A percentile compares a stretch with the other conserved stretches of the same genome.
phyloP scores from a whole-genome alignment of 2,113 vertebrate species.

The Nothocercus julius region DNA sequence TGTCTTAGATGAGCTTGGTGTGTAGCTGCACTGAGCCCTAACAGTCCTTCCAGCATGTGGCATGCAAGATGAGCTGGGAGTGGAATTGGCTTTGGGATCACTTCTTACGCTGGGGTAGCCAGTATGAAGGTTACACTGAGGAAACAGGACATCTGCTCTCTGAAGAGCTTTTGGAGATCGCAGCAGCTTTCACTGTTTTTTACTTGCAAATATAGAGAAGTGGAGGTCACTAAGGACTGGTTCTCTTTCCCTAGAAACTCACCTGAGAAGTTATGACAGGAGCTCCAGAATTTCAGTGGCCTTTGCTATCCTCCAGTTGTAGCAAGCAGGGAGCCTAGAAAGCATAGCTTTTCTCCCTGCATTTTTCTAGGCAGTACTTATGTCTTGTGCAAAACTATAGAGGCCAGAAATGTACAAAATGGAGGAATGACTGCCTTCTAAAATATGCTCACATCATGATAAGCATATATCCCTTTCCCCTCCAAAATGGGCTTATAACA shows the following conservation, averaged over 20 bases:
- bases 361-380: neutral
- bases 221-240: neutral
- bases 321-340: neutral
- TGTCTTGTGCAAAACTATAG: neutral
- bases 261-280: neutral
- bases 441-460: neutral
- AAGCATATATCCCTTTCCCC: neutral
- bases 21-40: neutral
- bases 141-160: neutral
- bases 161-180: neutral
- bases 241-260: neutral
- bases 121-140: conserved; percentile 12
- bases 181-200: neutral
- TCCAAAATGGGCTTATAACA: neutral
- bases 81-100: conserved; percentile 24
- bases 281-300: neutral
- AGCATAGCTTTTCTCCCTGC: neutral
- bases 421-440: neutral
- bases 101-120: conserved; percentile 16
- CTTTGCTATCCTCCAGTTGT: neutral
- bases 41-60: neutral
- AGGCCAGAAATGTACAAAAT: neutral
- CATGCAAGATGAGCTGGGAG: rapidly evolving
- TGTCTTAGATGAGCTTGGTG: neutral
- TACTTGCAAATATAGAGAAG: neutral